phyloP scores from a whole-genome alignment of 2,797 vertebrate genomes.

The Acanthurus tractus region DNA sequence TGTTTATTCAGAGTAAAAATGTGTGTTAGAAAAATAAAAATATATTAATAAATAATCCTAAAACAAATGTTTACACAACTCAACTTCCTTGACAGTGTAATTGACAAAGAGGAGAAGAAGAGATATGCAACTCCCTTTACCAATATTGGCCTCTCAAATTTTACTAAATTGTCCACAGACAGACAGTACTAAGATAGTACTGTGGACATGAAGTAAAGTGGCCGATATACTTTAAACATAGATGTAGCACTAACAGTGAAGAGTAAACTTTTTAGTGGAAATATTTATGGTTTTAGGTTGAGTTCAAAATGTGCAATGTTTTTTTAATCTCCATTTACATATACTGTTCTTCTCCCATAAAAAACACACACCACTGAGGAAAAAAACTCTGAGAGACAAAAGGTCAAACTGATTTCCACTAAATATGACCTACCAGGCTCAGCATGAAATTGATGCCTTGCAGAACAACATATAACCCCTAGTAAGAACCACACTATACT shows the following conservation, averaged over 20 bases:
- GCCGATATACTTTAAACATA: not conserved
- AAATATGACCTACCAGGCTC: not conserved
- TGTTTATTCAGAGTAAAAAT: not conserved
- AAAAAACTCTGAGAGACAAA: not conserved
- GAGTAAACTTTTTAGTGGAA: not conserved
- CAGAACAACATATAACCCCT: constrained; percentile 6
- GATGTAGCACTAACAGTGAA: not conserved
- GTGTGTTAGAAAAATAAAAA: not conserved
- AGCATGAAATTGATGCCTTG: constrained; percentile 24
- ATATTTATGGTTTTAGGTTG: not conserved
- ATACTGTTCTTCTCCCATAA: not conserved
- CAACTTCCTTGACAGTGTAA: not conserved
- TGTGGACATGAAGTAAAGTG: too few species aligned
- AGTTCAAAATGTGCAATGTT: not conserved
- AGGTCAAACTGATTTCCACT: not conserved
- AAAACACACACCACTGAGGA: not conserved
- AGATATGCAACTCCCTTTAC: not conserved
- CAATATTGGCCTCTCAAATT: not conserved
- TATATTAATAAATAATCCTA: too few species aligned
- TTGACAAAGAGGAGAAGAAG: not conserved
- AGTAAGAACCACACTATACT: constrained; percentile 21
- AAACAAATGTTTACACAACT: not conserved
- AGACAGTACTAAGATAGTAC: too few species aligned
- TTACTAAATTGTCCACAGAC: not conserved
- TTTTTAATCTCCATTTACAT: not conserved